phyloP scores from a whole-genome alignment of 2,888 invertebrate genomes.

The Caenorhabditis parvicauda region DNA sequence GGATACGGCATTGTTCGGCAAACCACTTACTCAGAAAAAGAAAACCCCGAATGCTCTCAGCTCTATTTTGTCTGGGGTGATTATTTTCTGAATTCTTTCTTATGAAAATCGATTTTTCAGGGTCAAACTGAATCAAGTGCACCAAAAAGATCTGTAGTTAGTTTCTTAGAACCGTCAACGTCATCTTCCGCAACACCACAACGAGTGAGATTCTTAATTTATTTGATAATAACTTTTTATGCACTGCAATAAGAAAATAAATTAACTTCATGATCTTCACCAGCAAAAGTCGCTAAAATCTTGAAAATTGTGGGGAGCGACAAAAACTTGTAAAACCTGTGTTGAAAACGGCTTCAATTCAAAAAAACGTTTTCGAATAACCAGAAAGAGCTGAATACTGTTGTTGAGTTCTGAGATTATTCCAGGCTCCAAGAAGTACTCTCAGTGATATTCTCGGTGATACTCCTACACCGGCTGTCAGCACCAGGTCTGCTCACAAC shows the following conservation, averaged over 20 bases:
- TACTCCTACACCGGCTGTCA: neutral
- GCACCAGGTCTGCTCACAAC: too few species aligned
- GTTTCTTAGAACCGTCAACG: neutral
- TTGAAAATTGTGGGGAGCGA: too few species aligned
- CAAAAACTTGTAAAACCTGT: too few species aligned
- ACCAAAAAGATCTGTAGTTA: neutral
- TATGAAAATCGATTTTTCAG: neutral
- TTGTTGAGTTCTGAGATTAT: too few species aligned
- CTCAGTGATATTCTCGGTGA: neutral
- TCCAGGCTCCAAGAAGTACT: too few species aligned
- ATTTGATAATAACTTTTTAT: neutral
- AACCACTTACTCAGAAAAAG: neutral
- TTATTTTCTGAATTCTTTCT: neutral
- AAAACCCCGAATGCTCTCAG: neutral
- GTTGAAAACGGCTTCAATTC: too few species aligned
- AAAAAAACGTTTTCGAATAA: too few species aligned
- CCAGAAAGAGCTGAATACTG: too few species aligned
- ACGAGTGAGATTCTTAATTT: neutral
- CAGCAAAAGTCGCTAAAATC: too few species aligned
- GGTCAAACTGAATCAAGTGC: neutral
- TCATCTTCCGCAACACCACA: neutral
- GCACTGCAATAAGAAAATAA: too few species aligned
- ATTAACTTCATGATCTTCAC: neutral
- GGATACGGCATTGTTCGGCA: constrained; percentile 6
- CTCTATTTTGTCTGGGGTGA: constrained; percentile 3